Conservation (phyloP, 2,113 vertebrate genomes). For the Serinus canaria region DNA sequence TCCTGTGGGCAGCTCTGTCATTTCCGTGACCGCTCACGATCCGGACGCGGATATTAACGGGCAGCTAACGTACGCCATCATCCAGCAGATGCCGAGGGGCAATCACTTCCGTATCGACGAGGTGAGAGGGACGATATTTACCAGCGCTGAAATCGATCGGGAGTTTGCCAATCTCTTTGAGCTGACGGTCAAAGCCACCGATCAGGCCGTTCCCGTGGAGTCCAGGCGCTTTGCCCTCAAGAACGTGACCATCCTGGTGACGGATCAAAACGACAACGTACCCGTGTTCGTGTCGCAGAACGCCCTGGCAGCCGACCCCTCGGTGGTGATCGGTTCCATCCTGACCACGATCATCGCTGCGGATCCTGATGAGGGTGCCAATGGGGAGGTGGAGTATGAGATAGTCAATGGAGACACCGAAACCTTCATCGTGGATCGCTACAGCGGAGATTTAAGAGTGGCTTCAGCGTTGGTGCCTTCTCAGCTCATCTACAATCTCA, state of each 20-base stretch:
- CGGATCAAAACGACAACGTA: slow-evolving; percentile 92
- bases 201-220: slow-evolving; percentile 91
- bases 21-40: slow-evolving; percentile 88
- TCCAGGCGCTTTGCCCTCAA: slow-evolving; percentile 89
- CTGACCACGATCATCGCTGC: slow-evolving; percentile 90
- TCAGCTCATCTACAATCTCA: slow-evolving; percentile 87
- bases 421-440: slow-evolving; percentile 94
- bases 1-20: slow-evolving; percentile 86
- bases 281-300: slow-evolving; percentile 92
- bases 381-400: slow-evolving; percentile 95
- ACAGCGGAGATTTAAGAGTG: slow-evolving; percentile 90
- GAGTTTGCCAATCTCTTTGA: slow-evolving; percentile 96
- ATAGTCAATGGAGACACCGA: slow-evolving; percentile 88
- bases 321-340: slow-evolving; percentile 88
- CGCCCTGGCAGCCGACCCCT: slow-evolving; percentile 88
- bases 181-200: slow-evolving; percentile 90
- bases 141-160: slow-evolving; percentile 87
- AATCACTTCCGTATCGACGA: slow-evolving; percentile 88
- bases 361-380: slow-evolving; percentile 92
- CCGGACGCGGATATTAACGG: slow-evolving; percentile 96
- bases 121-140: slow-evolving; percentile 84
- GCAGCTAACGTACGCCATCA: slow-evolving; percentile 85
- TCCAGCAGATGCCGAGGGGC: slow-evolving; percentile 91
- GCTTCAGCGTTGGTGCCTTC: slow-evolving; percentile 87
- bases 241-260: slow-evolving; percentile 94